Evolutionary conservation across 2,113 vertebrate genomes (phyloP), one percentile per base, ranked within the genome.

Genomic region (Oxygymnocypris stewartii): DNA sequence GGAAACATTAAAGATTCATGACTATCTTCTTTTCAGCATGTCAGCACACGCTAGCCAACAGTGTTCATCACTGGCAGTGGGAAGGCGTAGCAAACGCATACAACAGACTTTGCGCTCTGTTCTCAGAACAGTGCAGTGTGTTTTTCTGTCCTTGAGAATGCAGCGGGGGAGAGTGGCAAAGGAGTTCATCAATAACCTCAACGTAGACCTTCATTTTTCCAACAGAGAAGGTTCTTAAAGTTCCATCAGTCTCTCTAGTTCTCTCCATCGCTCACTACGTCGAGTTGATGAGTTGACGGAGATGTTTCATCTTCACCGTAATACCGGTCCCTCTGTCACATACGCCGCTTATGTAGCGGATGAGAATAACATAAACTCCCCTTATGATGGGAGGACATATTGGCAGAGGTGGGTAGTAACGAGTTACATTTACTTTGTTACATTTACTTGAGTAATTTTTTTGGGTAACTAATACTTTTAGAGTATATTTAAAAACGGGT

Each of bases 1-100:
- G 88, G 82, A 84, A 85, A 40, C 86, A 76, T 86, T 90, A 89
- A 89, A 88, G 86, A 89, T 90, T 88, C 89, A 90, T 89, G 86
- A 87, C 67, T 79, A 71, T 88, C 73, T 84, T 87, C 80, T 84
- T 85, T 89, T 63, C 84, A 84, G 84, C 86, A 85, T 73, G 83
- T 88, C 87, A 82, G 57, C 79, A 51, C 35, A 23, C 67, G 86
- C 82, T 63, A 83, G 76, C 69, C 75, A 49, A 73, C 35, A 31
- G 83, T 65, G 89, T 89, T 88, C 87, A 89, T 90, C 90, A 88
- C 81, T 28, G 42, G 65, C 59, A 84, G 71, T 49, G n/a, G 25
- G 40, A 73, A 69, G 23, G 59, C 13, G 8, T 65, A 18, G 40
- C 8, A 18, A 82, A 20, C 47, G 54, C 23, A 78, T 79, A 84